Evolutionary conservation across 2,888 invertebrate genomes (phyloP).

Genomic region (Xestobium rufovillosum): DNA sequence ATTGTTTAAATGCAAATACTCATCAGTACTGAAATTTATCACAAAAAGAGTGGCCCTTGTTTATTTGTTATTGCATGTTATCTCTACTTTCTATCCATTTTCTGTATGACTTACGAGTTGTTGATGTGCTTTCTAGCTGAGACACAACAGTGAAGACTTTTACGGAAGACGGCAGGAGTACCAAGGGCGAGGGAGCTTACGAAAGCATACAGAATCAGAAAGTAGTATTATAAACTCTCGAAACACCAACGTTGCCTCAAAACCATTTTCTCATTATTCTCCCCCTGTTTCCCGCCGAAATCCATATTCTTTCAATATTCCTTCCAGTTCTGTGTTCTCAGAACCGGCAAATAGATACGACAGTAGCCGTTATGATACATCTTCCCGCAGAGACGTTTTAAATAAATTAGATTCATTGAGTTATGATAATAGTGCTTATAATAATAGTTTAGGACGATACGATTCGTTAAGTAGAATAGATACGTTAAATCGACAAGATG

Average conservation of each 20-base stretch:
- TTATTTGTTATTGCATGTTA: no score
- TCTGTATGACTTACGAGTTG: no score
- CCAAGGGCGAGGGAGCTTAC: slow-evolving; percentile 45
- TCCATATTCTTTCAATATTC: slow-evolving; percentile 43
- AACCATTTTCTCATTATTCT: slow-evolving; percentile 44
- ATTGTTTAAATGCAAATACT: no score
- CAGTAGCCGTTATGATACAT: slow-evolving; percentile 21
- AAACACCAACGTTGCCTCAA: slow-evolving; percentile 35
- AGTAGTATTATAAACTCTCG: slow-evolving; percentile 34
- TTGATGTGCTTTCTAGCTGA: slow-evolving; percentile 44
- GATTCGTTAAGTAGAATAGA: slow-evolving; percentile 46
- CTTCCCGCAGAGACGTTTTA: slow-evolving; percentile 27
- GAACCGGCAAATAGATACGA: slow-evolving; percentile 33
- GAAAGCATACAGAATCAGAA: slow-evolving; percentile 35
- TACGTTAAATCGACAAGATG: slow-evolving; percentile 45
- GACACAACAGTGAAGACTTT: slow-evolving; percentile 46
- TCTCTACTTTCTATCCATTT: no score
- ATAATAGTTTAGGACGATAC: slow-evolving; percentile 35
- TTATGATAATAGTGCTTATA: slow-evolving; percentile 21
- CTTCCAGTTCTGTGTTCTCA: slow-evolving; percentile 38
- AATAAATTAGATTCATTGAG: slow-evolving; percentile 31
- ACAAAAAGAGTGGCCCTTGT: no score
- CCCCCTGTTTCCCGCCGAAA: slow-evolving; percentile 37
- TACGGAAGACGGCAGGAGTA: slow-evolving; percentile 45
- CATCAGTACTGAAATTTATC: no score